Conservation (phyloP, 2,113 vertebrate species). For the Tringa solitaria region DNA sequence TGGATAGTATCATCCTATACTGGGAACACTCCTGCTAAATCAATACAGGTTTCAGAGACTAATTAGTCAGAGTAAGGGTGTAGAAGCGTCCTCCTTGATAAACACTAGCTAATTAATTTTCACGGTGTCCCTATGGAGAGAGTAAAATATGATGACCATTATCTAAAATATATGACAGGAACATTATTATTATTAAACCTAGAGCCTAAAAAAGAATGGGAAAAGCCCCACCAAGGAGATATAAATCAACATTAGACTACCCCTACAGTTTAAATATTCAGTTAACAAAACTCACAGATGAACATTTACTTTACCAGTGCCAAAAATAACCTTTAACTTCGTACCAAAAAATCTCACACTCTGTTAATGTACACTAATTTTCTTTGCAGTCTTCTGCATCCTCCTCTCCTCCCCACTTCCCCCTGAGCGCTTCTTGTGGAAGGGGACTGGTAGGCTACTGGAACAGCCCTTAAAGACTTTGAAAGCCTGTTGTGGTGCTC, state of each 20-base stretch:
- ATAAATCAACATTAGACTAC: background rate
- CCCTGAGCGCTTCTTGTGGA: background rate
- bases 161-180: background rate
- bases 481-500: background rate
- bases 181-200: background rate
- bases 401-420: background rate
- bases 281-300: background rate
- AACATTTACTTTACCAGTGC: background rate
- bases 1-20: background rate
- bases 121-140: background rate
- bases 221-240: background rate
- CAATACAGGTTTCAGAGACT: slow-evolving; percentile 17
- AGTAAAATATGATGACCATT: slow-evolving; percentile 1
- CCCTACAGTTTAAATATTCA: background rate
- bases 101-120: slow-evolving; percentile 51
- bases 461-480: background rate
- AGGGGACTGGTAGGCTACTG: background rate
- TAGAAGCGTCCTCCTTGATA: background rate
- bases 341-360: background rate
- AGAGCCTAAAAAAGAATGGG: background rate
- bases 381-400: background rate
- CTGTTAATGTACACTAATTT: background rate
- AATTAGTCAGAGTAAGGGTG: slow-evolving; percentile 19
- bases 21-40: background rate
- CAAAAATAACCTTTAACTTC: background rate